A percentile compares a stretch with the other conserved stretches of the same genome.
phyloP scores from a whole-genome alignment of 2,888 invertebrate genomes.

The Callimorpha dominula region DNA sequence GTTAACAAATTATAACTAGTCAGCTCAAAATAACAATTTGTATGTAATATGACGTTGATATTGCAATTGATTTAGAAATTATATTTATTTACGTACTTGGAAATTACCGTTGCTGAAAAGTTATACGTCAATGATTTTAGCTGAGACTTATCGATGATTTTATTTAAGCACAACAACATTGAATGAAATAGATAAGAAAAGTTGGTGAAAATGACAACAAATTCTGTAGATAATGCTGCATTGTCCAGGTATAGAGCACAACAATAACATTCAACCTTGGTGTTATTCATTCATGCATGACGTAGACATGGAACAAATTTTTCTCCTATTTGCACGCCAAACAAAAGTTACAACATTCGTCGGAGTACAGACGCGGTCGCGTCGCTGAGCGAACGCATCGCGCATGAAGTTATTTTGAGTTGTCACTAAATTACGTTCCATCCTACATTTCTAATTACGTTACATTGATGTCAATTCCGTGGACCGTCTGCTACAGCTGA shows the following conservation, averaged over 20 bases:
- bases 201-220: constrained; percentile 31
- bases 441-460: constrained; percentile 59
- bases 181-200: constrained; percentile 7
- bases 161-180: neutral
- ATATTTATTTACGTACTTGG: neutral
- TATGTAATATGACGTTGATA: neutral
- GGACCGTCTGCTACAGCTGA: constrained; percentile 40
- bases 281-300: constrained; percentile 78
- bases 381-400: constrained; percentile 63
- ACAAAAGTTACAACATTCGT: constrained; percentile 70
- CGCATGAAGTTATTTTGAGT: constrained; percentile 66
- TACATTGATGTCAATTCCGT: constrained; percentile 51
- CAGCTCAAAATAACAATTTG: neutral
- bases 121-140: neutral
- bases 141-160: constrained; percentile 1
- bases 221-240: constrained; percentile 55
- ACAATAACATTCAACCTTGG: constrained; percentile 78
- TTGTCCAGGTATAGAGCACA: constrained; percentile 63
- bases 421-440: constrained; percentile 52
- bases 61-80: neutral
- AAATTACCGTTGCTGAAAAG: neutral
- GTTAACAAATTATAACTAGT: too few species aligned
- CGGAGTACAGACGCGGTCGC: constrained; percentile 69
- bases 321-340: constrained; percentile 80
- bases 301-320: constrained; percentile 78